Conservation (phyloP, 2,113 vertebrate genomes). For the Platysteira castanea region DNA sequence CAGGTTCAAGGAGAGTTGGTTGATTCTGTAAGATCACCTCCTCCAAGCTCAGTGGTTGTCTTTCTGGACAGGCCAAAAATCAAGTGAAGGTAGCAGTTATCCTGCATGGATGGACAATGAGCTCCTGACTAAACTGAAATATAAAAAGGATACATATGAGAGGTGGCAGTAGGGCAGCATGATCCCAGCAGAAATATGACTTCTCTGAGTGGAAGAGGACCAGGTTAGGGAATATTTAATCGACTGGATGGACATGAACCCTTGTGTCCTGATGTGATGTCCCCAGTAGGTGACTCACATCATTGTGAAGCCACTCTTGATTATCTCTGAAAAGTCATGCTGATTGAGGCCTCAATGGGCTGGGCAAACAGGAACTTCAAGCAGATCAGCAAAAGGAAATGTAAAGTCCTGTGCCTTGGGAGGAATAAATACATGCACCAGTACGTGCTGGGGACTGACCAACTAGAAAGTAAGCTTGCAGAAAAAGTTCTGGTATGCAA, state of each 20-base stretch:
- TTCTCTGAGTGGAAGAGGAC: background rate
- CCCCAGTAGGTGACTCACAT: background rate
- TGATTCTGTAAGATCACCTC: background rate
- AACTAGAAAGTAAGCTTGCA: background rate
- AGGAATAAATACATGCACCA: background rate
- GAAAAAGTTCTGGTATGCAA: background rate
- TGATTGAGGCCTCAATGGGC: rapidly evolving
- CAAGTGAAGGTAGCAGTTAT: background rate
- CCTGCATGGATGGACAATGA: background rate
- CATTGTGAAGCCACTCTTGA: background rate
- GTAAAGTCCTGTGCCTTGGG: background rate
- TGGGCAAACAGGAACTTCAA: background rate
- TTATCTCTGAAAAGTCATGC: background rate
- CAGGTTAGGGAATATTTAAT: background rate
- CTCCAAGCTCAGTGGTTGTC: background rate
- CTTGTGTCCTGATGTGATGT: background rate
- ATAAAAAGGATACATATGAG: background rate
- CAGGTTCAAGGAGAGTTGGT: background rate
- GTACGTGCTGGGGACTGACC: rapidly evolving
- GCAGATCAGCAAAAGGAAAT: background rate
- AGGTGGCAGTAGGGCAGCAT: background rate
- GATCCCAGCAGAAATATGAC: background rate
- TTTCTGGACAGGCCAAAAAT: background rate
- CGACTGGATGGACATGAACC: background rate
- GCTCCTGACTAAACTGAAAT: background rate